Evolutionary conservation across 2,797 vertebrate genomes (phyloP), one percentile per base, ranked within the genome.

Genomic region (Poeciliopsis paucimaculata): DNA sequence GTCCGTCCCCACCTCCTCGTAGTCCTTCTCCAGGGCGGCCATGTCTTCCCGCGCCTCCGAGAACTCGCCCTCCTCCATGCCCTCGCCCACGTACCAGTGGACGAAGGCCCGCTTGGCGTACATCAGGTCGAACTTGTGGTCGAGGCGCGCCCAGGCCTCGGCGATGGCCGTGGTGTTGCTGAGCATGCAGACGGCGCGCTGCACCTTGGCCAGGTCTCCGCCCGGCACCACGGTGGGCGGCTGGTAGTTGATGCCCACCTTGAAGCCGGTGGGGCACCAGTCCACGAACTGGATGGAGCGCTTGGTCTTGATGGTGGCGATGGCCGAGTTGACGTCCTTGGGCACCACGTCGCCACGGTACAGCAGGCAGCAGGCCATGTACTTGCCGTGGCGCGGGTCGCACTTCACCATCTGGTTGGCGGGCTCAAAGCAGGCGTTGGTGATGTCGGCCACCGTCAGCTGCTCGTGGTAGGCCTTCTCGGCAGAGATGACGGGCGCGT

Each of bases 211-310:
- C 91, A 97, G 91, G 85, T 97, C 96, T 18, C 96, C 96, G 12
- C 96, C 96, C 0, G 96, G 96, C 5, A 97, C 96, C 76, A 92
- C 95, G 0, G 88, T 96, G 72, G 93, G 96, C 0, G 95, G 96
- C 91, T 97, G 95, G 0, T 96, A 97, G 91, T 97, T 97, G 87
- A 97, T 96, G 77, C 96, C 95, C 12, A 96, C 92, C 93, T 97
- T 97, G 93, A 97, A 97, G 26, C 96, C 96, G 0, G 97, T 97
- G 2, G 96, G 97, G 80, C 97, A 97, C 97, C 97, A 97, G 86
- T 97, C 97, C 91, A 97, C 98, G 75, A 98, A 99, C 88, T 98
- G 97, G 86, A 98, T 99, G 91, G 87, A 90, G 20, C 96, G 95
- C 60, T 97, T 98, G 34, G 97, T 97, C 93, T 98, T 98, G 23